These are phyloP conservation scores for Motacilla alba DNA, from an alignment of 2,113 vertebrate genomes.

Conservation along the genomic window DNA sequence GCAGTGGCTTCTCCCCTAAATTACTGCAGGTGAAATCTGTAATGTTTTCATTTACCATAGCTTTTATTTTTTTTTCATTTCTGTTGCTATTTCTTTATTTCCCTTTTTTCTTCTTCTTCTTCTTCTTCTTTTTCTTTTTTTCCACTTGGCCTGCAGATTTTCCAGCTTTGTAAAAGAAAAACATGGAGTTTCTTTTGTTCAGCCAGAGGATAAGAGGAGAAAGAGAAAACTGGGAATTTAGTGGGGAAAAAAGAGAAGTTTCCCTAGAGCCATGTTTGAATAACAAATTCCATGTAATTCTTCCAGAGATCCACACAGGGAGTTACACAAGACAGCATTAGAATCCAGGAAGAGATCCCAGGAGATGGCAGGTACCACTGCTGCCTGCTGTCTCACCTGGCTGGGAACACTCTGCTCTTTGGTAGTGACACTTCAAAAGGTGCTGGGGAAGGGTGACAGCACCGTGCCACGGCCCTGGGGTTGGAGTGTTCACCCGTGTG, in stretches of 20 bases:
- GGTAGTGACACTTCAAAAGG: not conserved
- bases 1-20: not conserved
- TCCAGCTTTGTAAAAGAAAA: not conserved
- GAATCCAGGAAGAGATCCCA: not conserved
- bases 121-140: not conserved
- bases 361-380: not conserved
- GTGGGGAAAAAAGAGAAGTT: not conserved
- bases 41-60: not conserved
- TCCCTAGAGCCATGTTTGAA: not conserved
- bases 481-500: not conserved
- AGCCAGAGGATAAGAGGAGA: not conserved
- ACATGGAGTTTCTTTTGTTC: not conserved
- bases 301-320: not conserved
- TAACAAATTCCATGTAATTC: not conserved
- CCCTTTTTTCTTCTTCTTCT: too few species aligned
- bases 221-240: not conserved
- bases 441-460: not conserved
- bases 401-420: not conserved
- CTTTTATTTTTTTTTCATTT: not conserved
- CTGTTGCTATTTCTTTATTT: not conserved
- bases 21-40: not conserved
- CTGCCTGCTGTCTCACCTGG: not conserved
- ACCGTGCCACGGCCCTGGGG: fast-evolving
- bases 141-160: not conserved
- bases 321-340: not conserved